Base-by-base conservation (phyloP, 2,113 vertebrate species). In the Spea bombifrons region DNA sequence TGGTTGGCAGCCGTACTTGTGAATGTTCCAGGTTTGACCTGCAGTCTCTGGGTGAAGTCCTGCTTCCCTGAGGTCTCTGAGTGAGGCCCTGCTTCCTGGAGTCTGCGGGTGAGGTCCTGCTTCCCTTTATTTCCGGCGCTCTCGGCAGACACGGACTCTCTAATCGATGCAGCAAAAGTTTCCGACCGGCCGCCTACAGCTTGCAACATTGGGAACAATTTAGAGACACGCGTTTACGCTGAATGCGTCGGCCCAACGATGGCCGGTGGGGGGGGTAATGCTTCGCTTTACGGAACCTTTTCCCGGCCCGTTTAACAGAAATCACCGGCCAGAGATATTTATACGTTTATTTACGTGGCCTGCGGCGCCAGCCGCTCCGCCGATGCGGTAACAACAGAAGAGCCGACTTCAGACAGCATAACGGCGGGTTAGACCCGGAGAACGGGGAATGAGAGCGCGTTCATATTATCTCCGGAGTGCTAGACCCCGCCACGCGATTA, bases 381-480 rank as follows among this genome's bases (percentile, higher is more conserved):
- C 12, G 61, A 4, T 47, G 45, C 17, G 13, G 61, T 47, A 69
- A 73, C 30, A n/a, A 8, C 12, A 71, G 6, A 5, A 15, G 5
- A 15, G 43, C 49, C 10, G 13, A 71, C 8, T 74, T 61, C 17
- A 46, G 5, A 71, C n/a, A 46, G 61, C 43, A 12, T 67, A 71
- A 71, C 10, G 78, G 75, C 67, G 70, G 71, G 63, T 76, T 43
- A 8, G 50, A 43, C 53, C 49, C 17, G 71, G 44, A 15, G 73
- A 45, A 80, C 78, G 53, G 57, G 52, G 45, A 71, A 76, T 4
- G 81, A 71, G 63, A 65, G 71, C 67, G 49, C 49, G 63, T 63
- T 75, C 3, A 0, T 17, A 15, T 59, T 78, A 10, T 53, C 13
- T 0, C 64, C 71, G 44, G 59, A 71, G 65, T 55, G 53, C 10